These are phyloP conservation scores for Spodoptera frugiperda DNA, from an alignment of 1,140 invertebrate species.

Conservation along the genomic window DNA sequence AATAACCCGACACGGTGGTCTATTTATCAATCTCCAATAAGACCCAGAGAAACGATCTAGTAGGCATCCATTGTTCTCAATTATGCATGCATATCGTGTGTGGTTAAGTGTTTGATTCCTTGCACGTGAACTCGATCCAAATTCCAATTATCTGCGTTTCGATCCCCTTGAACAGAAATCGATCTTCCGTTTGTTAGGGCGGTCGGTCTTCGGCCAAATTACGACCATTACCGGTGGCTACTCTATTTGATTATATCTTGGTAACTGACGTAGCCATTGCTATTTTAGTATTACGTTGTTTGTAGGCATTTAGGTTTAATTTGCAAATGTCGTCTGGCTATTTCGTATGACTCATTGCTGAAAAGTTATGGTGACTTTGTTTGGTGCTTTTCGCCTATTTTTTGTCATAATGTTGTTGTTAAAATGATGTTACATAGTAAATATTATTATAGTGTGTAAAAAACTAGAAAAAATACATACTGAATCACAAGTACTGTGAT, in stretches of 20 bases:
- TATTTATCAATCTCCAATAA: conserved; percentile 9
- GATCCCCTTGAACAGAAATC: conserved; percentile 39
- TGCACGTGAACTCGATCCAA: conserved; percentile 48
- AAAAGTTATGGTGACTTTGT: background rate
- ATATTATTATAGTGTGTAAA: no score
- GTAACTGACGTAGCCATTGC: background rate
- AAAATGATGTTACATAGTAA: no score
- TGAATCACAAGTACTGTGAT: no score
- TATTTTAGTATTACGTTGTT: conserved; percentile 6
- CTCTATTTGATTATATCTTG: conserved; percentile 41
- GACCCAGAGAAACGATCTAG: conserved; percentile 13
- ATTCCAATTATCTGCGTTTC: conserved; percentile 53
- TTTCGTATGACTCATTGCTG: no score
- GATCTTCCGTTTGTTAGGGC: conserved; percentile 50
- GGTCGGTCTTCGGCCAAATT: conserved; percentile 27
- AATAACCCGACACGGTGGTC: background rate
- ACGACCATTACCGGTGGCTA: conserved; percentile 29
- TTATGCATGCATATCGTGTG: conserved; percentile 46
- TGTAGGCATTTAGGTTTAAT: background rate
- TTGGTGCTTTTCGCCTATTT: no score
- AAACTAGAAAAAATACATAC: no score
- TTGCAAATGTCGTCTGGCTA: background rate
- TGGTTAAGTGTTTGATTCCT: conserved; percentile 49
- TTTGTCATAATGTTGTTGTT: no score
- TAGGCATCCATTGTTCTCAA: conserved; percentile 46